These are phyloP conservation scores for Pedetes capensis DNA, from an alignment of 2,113 vertebrate genomes.

Conservation along the genomic window DNA sequence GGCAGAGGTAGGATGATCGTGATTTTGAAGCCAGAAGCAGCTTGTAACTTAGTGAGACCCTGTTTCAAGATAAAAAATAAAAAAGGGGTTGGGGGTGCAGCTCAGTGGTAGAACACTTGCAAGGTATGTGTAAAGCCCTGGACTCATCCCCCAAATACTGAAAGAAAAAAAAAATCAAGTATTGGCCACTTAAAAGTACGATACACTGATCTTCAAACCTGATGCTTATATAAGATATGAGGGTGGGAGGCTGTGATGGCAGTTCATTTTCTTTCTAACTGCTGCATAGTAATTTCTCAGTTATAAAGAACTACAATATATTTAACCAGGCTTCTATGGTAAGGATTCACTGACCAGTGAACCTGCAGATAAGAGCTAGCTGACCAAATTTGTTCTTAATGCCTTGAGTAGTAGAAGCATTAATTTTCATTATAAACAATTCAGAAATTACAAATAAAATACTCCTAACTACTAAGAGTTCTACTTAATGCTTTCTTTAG, in stretches of 20 bases:
- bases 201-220: background rate
- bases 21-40: too few species aligned
- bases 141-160: too few species aligned
- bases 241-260: background rate
- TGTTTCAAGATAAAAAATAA: too few species aligned
- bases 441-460: background rate
- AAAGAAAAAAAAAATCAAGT: too few species aligned
- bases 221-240: too few species aligned
- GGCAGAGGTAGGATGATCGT: too few species aligned
- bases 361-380: background rate
- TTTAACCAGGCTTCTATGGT: background rate
- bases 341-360: background rate
- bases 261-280: background rate
- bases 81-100: too few species aligned
- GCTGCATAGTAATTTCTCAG: background rate
- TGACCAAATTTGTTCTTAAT: background rate
- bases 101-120: too few species aligned
- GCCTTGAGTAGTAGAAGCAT: background rate
- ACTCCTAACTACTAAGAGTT: background rate
- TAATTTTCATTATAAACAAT: background rate
- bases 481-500: background rate
- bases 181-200: background rate
- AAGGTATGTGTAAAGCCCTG: too few species aligned
- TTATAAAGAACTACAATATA: background rate
- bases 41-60: too few species aligned